Base-by-base conservation (phyloP, 2,797 vertebrate species). In the Jordanella pulchra region DNA sequence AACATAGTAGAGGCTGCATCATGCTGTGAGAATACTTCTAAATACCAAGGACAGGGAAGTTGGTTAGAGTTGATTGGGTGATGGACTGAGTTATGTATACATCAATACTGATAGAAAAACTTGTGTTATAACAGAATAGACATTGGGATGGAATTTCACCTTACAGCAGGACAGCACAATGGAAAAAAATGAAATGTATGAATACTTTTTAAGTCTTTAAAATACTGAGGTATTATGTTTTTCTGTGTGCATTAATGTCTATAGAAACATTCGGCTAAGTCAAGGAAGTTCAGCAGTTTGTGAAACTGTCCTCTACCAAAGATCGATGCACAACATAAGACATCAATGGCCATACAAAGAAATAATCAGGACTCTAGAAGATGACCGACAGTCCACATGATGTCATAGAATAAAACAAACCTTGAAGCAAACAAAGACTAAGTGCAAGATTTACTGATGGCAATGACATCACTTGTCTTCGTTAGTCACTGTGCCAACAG, bases 381-480 rank as follows among this genome's bases (percentile, higher is more conserved):
- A 51, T 6, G 4, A 12, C 14, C 44, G 28, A 23, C 35, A 42
- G 75, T 77, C 80, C 75, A 78, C 78, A 81, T 87, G 83, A 92
- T 55, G 85, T 91, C 87, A 91, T 58, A 48, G 70, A 63, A 50
- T 18, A 12, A 1, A 48, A 72, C 69, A 82, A 79, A 85, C 63
- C 71, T 63, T 7, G 10, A 15, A 67, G 72, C 72, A 71, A 81
- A 72, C 61, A 75, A 71, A 79, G 56, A 85, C 65, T 61, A 89
- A 80, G 75, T 81, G 75, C 27, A 48, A 88, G 82, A 85, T 74
- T 25, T 30, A 7, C 73, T 7, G 48, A 18, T 79, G 65, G 25
- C 27, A 10, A 2, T 86, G 90, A 92, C 86, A 79, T 93, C 91
- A 81, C 80, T 67, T 75, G 73, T 74, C 77, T 72, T 88, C 81